phyloP scores from a whole-genome alignment of 2,888 invertebrate species.

The Ceramica pisi region DNA sequence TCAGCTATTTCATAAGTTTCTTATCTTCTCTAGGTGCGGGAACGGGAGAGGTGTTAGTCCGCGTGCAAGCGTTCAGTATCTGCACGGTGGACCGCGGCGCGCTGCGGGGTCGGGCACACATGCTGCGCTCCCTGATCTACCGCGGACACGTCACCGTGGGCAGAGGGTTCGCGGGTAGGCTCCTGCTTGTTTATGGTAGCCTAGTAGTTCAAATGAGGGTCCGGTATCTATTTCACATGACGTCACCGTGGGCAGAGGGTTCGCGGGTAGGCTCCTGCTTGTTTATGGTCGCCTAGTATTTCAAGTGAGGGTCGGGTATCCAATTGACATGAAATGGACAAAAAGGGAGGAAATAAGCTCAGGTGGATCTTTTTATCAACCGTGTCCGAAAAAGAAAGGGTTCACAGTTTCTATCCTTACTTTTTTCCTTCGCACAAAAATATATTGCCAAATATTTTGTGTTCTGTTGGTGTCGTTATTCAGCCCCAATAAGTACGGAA shows the following conservation, averaged over 20 bases:
- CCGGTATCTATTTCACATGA: no score
- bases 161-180: constrained; percentile 70
- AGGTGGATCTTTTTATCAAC: background rate
- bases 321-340: background rate
- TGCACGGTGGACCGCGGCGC: constrained; percentile 81
- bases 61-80: constrained; percentile 88
- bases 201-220: background rate
- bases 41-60: constrained; percentile 82
- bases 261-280: constrained; percentile 4
- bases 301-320: background rate
- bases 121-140: constrained; percentile 76
- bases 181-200: background rate
- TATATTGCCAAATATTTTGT: background rate
- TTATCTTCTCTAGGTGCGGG: constrained; percentile 73
- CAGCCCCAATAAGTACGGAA: background rate
- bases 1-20: background rate
- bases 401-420: background rate
- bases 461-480: background rate
- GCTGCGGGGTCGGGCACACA: constrained; percentile 81
- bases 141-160: constrained; percentile 80
- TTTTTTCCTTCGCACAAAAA: background rate
- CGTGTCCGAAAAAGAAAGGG: background rate
- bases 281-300: background rate
- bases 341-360: background rate
- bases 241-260: constrained; percentile 83